Base-by-base conservation (phyloP, 1,140 invertebrate genomes). In the Leptopilina boulardi region DNA sequence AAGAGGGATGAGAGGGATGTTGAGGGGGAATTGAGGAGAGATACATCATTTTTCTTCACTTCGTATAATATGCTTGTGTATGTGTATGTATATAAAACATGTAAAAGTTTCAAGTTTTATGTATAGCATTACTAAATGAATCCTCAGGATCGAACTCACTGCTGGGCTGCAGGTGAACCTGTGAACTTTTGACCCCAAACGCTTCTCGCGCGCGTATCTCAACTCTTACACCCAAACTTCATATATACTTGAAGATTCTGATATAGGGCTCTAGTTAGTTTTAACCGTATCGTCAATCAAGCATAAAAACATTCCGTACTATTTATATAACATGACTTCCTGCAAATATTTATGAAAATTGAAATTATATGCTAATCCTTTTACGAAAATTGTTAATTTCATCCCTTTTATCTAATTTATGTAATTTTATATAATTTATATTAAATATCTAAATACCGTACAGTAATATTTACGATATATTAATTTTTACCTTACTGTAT, bases 171-270 rank as follows among this genome's bases (percentile, higher is more conserved):
- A 47, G 44, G 44, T 47, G 44, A 47, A 47, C 44, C 15, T 15
- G 44, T 47, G 44, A 47, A 47, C 44, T 47, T 47, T 47, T 47
- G 44, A 47, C 44, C 44, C 44, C 44, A 47, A 47, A 47, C 44
- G 44, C 44, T 47, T 47, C 44, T 13, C 44, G 44, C 44, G 44
- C 44, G 44, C 44, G 44, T 47, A 47, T 47, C 44, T 47, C 44
- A n/a, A 47, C 44, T 47, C n/a, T 47, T 47, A 47, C 44, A n/a
- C 44, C 44, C 44, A 13, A 47, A 47, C 44, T 47, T 47, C 44
- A 34, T 34, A 34, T 34, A 34, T 6, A 47, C 11, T 47, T 11
- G 8, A 47, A 47, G 44, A 47, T 47, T n/a, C 44, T 47, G 15
- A 47, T n/a, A n/a, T 47, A 47, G 44, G 44, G 44, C 44, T 15